phyloP scores from a whole-genome alignment of 1,140 invertebrate genomes.

The Brachionus rotundiformis region DNA sequence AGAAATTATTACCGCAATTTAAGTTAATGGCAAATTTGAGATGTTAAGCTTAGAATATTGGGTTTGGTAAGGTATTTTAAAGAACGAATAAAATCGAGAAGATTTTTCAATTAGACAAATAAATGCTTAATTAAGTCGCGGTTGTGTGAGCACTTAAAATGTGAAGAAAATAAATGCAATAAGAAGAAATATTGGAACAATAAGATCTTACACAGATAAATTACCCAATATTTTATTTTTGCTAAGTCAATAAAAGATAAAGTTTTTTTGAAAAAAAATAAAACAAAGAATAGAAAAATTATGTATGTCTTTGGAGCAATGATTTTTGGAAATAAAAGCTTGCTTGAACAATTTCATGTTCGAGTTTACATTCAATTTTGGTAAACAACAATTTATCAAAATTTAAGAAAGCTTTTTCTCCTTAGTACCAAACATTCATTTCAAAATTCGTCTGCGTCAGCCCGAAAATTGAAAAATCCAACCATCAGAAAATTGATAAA shows the following conservation, averaged over 20 bases:
- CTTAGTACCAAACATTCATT: background rate
- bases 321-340: conserved; percentile 14
- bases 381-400: conserved; percentile 4
- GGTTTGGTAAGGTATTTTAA: background rate
- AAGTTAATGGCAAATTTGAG: background rate
- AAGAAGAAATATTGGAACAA: background rate
- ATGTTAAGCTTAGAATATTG: background rate
- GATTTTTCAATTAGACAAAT: conserved; percentile 11
- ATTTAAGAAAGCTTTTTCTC: background rate
- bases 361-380: background rate
- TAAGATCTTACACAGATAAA: background rate
- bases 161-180: background rate
- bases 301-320: background rate
- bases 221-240: background rate
- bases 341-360: conserved; percentile 13
- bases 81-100: background rate
- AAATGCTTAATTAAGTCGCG: background rate
- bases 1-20: conserved; percentile 9
- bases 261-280: background rate
- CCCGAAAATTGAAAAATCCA: background rate
- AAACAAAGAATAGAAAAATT: conserved; percentile 5
- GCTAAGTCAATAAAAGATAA: background rate
- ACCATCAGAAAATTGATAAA: background rate
- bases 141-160: background rate
- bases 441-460: background rate